Base-by-base conservation (phyloP, 92 coral and sea anemone genomes). In the Chrysogorgia sp. region DNA sequence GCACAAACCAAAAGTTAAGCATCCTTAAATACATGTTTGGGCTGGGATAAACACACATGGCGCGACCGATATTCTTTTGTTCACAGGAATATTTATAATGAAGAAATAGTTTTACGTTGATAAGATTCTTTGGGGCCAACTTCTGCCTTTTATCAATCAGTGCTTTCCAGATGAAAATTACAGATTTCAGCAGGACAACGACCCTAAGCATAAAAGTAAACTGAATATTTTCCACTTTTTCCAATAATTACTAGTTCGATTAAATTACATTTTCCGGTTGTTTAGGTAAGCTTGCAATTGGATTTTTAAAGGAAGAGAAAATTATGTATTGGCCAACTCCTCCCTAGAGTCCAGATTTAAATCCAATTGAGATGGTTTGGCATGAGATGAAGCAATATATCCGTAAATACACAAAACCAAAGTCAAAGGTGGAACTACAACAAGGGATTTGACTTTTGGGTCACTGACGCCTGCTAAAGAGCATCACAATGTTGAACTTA, bases 371-470 rank as follows among this genome's bases (percentile, higher is more conserved):
- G 53, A 28, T 28, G n/a, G 75, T 65, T 3, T 50, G 83, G 75
- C 75, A 64, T 66, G 63, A 63, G 28, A 63, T 79, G 71, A 79
- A 37, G 58, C 50, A 59, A 15, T 50, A 63, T 66, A 71, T 81
- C 2, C 67, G 89, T n/a, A 85, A 71, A 43, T 62, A 58, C 2
- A 59, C 17, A n/a, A 85, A 80, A 68, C 89, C 88, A 2, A 68
- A 40, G 25, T 58, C 77, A 14, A 85, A 85, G 31, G 88, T 71
- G 29, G 59, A 77, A 55, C 60, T 76, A 20, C 58, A 40, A 15
- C 67, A 77, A 10, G 83, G 88, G 21, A 84, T 84, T 7, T 20
- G 20, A 57, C 59, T 87, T 87, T 65, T 87, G 90, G 90, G n/a
- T 76, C 9, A n/a, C n/a, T n/a, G n/a, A n/a, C n/a, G n/a, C n/a